Conservation (phyloP, 2,113 vertebrate species). For the Symphodus melops region DNA sequence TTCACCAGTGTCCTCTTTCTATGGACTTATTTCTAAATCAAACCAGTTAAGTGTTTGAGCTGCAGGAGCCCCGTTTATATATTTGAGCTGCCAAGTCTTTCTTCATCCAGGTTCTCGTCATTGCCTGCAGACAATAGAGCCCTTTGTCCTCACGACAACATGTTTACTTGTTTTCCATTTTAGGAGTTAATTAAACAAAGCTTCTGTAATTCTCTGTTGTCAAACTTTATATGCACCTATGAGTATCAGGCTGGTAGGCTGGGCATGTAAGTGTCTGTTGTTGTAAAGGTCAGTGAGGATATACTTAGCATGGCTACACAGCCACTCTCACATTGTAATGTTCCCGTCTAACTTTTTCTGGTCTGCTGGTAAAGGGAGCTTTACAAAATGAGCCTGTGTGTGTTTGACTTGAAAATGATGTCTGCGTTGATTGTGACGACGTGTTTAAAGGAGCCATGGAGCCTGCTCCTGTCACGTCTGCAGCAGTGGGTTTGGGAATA, state of each 20-base stretch:
- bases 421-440: constrained; percentile 36
- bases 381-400: constrained; percentile 62
- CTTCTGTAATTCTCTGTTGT: constrained; percentile 46
- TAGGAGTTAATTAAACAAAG: constrained; percentile 50
- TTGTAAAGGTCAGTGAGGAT: constrained; percentile 53
- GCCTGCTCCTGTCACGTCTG: constrained; percentile 38
- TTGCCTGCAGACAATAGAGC: constrained; percentile 59
- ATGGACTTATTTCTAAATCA: constrained; percentile 55
- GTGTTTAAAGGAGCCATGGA: constrained; percentile 54
- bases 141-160: constrained; percentile 62
- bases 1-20: constrained; percentile 55
- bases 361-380: constrained; percentile 36
- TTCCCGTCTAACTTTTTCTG: constrained; percentile 56
- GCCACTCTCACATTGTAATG: constrained; percentile 49
- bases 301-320: constrained; percentile 7
- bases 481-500: constrained; percentile 28
- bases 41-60: constrained; percentile 48
- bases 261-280: constrained; percentile 33
- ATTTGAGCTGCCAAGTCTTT: constrained; percentile 65
- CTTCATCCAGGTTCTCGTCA: constrained; percentile 66
- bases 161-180: constrained; percentile 71
- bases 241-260: constrained; percentile 12
- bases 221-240: constrained; percentile 19
- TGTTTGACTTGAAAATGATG: constrained; percentile 55
- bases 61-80: constrained; percentile 49